Evolutionary conservation across 2,113 vertebrate species (phyloP).

Genomic region (Anolis carolinensis): DNA sequence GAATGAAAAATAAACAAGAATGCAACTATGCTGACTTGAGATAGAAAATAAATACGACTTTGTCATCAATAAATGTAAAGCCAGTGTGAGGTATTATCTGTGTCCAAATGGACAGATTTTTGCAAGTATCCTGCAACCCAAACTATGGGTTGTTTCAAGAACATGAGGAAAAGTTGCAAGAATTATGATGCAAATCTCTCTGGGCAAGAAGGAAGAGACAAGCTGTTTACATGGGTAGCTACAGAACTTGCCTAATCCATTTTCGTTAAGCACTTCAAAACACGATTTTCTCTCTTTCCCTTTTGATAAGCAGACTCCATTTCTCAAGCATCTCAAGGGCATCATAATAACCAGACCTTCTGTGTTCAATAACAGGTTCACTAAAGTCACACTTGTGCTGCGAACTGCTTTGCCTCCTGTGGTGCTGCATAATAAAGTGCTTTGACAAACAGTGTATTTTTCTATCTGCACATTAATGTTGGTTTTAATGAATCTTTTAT

Average conservation of each 20-base stretch:
- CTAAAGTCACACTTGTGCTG: conserved; percentile 17
- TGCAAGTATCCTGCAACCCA: neutral
- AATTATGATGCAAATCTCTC: neutral
- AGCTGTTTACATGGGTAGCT: neutral
- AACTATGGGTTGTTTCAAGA: neutral
- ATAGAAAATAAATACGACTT: neutral
- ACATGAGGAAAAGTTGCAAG: neutral
- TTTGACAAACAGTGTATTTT: conserved; percentile 21
- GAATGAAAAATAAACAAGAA: neutral
- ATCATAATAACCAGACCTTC: conserved; percentile 12
- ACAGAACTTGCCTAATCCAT: neutral
- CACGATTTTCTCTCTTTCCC: neutral
- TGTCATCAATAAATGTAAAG: neutral
- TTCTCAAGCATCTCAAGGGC: conserved; percentile 22
- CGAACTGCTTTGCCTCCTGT: conserved; percentile 21
- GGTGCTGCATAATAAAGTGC: conserved; percentile 24
- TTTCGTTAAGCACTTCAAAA: neutral
- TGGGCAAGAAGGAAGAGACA: neutral
- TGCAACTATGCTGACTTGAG: neutral
- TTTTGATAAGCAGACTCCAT: neutral
- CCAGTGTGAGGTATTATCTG: neutral
- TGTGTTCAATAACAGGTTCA: conserved; percentile 21
- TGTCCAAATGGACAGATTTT: too few relatives aligned
- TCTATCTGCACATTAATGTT: conserved; percentile 21
- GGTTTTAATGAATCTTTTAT: conserved; percentile 31